Evolutionary conservation across 2,113 vertebrate genomes (phyloP).

Genomic region (Scomber japonicus): DNA sequence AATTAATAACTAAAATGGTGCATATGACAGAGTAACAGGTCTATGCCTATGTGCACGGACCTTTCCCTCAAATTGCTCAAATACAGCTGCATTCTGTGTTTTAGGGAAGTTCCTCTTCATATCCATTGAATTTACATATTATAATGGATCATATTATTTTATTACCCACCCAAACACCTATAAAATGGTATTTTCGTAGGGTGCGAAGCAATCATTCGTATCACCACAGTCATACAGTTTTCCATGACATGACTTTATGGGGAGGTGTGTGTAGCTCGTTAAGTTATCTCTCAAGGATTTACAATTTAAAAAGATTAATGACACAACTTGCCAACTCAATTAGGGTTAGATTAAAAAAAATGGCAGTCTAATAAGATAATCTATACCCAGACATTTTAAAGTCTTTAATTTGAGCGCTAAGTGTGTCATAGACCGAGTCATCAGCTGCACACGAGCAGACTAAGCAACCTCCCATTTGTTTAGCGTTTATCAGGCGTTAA

Average conservation of each 20-base stretch:
- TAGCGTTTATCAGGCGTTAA: not conserved
- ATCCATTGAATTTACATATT: not conserved
- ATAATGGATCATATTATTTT: not conserved
- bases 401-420: not conserved
- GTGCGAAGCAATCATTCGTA: too few relatives aligned
- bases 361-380: too few relatives aligned
- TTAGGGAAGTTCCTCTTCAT: not conserved
- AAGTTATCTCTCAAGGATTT: too few relatives aligned
- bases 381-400: too few relatives aligned
- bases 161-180: not conserved
- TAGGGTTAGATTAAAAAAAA: too few relatives aligned
- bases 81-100: not conserved
- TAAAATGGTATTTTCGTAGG: too few relatives aligned
- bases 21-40: not conserved
- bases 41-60: not conserved
- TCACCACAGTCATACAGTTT: too few relatives aligned
- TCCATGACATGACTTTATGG: too few relatives aligned
- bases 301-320: too few relatives aligned
- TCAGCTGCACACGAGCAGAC: not conserved
- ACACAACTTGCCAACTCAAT: too few relatives aligned
- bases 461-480: slow-evolving; percentile 4
- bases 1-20: slow-evolving; percentile 5
- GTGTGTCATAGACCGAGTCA: too few relatives aligned
- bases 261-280: too few relatives aligned
- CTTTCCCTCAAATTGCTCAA: not conserved